These are phyloP conservation scores for Hetaerina americana DNA, from an alignment of 1,140 invertebrate species.

Conservation along the genomic window DNA sequence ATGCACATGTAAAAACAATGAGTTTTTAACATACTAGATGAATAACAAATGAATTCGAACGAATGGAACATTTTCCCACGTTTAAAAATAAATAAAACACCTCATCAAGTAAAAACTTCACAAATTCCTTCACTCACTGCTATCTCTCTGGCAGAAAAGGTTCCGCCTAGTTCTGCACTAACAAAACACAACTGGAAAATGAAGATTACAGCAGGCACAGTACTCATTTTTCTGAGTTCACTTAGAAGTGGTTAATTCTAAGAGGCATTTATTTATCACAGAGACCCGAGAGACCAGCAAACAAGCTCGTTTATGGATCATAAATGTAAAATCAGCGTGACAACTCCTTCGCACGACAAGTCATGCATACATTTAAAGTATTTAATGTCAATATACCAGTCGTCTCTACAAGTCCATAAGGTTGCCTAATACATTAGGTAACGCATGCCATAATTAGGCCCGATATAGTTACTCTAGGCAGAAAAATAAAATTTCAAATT, in stretches of 20 bases:
- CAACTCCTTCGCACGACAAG: background rate
- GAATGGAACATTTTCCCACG: no score
- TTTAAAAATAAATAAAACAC: no score
- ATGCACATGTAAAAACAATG: background rate
- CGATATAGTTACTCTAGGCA: background rate
- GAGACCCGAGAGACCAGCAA: background rate
- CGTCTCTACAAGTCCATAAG: background rate
- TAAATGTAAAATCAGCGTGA: background rate
- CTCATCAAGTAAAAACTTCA: no score
- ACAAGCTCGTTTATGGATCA: background rate
- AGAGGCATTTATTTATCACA: background rate
- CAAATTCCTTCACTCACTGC: no score
- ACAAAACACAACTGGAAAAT: background rate
- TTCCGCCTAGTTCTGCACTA: background rate
- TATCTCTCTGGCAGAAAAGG: background rate
- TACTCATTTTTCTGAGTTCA: background rate
- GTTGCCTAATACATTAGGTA: background rate
- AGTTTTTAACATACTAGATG: no score
- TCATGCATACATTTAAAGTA: background rate
- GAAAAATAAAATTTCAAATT: background rate
- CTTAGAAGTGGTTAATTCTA: background rate
- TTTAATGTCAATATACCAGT: background rate
- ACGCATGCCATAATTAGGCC: background rate
- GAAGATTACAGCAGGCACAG: background rate
- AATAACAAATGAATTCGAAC: no score